Conservation (phyloP, 2,888 invertebrate genomes). For the Mylabris sibirica region DNA sequence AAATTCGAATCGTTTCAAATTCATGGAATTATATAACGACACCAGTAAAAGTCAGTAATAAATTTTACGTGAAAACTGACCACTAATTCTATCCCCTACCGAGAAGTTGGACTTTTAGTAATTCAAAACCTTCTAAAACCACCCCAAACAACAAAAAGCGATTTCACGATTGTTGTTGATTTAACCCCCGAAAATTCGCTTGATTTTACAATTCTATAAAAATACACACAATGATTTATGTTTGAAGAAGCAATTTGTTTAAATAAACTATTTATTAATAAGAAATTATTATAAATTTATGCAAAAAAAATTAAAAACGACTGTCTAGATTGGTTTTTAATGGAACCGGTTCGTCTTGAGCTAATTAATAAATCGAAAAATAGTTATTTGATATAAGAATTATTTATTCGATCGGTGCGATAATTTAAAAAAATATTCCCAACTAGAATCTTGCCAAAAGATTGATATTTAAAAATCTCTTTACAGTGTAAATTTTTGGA, state of each 20-base stretch:
- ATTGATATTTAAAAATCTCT: neutral
- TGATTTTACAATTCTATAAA: too few relatives aligned
- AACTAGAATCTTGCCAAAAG: neutral
- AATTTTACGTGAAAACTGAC: constrained; percentile 8
- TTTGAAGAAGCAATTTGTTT: neutral
- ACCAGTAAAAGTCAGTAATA: constrained; percentile 9
- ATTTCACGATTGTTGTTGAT: neutral
- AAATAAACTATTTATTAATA: constrained; percentile 1
- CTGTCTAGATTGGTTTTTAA: constrained; percentile 1
- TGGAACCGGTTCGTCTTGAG: neutral
- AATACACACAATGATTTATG: neutral
- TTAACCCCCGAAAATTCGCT: neutral
- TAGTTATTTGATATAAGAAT: neutral
- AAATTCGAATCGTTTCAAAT: constrained; percentile 3
- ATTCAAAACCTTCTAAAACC: neutral
- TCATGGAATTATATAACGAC: constrained; percentile 10
- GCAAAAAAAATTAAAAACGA: neutral
- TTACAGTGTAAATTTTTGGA: too few relatives aligned
- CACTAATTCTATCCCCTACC: constrained; percentile 8
- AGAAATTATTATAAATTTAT: constrained; percentile 8
- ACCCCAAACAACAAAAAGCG: neutral
- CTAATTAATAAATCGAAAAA: constrained; percentile 12
- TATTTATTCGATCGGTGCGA: neutral
- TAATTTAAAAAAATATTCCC: neutral
- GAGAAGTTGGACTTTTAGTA: neutral